Evolutionary conservation across 2,888 invertebrate genomes (phyloP).

Genomic region (Limnephilus lunatus): DNA sequence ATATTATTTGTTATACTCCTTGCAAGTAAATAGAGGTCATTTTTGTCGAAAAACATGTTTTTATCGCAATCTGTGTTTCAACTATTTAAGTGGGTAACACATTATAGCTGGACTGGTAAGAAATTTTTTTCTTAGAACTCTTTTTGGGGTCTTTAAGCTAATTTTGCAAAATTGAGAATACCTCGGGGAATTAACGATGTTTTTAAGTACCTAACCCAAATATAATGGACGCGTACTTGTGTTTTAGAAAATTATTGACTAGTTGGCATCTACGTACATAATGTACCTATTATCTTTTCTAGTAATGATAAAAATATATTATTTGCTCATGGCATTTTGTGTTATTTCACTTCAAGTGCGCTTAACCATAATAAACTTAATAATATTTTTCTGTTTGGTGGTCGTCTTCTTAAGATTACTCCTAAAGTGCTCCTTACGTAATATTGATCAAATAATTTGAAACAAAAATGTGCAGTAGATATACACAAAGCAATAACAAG

Average conservation of each 20-base stretch:
- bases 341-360: no score
- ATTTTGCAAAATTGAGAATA: not conserved
- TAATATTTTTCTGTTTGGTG: no score
- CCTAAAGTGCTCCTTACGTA: no score
- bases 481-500: no score
- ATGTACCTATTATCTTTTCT: no score
- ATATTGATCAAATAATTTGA: no score
- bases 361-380: no score
- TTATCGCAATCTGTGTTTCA: not conserved
- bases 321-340: no score
- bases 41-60: not conserved
- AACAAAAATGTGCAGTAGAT: no score
- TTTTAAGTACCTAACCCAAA: not conserved
- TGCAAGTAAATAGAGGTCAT: slow-evolving; percentile 38
- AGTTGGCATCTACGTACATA: no score
- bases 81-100: not conserved
- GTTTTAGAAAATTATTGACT: not conserved
- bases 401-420: no score
- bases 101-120: not conserved
- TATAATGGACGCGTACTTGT: not conserved
- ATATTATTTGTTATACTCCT: slow-evolving; percentile 36
- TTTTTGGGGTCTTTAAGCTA: not conserved
- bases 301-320: no score
- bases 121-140: not conserved
- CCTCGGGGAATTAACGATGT: not conserved